A percentile compares a stretch with the other conserved stretches of the same genome.
phyloP scores from a whole-genome alignment of 2,113 vertebrate species.

The Silurus meridionalis region DNA sequence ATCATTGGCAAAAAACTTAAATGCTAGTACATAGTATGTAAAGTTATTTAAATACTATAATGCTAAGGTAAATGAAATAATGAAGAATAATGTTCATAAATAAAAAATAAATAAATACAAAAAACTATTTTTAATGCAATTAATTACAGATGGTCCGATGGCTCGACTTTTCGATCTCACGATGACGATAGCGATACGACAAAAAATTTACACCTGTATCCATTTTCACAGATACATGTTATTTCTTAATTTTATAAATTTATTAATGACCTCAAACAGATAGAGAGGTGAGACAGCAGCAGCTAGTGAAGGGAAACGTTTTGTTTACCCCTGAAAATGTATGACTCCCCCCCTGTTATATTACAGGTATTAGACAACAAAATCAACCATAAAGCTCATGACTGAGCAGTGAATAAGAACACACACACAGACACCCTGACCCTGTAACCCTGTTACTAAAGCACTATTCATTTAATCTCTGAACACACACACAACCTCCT shows the following conservation, averaged over 20 bases:
- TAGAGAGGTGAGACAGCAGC: too few relatives aligned
- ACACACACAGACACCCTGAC: neutral
- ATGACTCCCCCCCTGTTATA: constrained; percentile 4
- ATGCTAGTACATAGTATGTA: too few relatives aligned
- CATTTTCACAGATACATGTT: too few relatives aligned
- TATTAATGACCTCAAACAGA: neutral
- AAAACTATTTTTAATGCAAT: neutral
- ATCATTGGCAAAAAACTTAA: neutral
- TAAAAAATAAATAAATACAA: too few relatives aligned
- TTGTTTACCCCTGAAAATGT: constrained; percentile 11
- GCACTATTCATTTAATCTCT: neutral
- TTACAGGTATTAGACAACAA: constrained; percentile 3
- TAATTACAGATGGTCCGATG: neutral
- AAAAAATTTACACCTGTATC: too few relatives aligned
- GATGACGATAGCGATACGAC: too few relatives aligned
- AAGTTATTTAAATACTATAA: too few relatives aligned
- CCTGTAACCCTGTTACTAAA: neutral
- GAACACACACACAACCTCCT: neutral
- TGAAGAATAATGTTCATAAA: too few relatives aligned
- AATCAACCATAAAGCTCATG: neutral
- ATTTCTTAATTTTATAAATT: too few relatives aligned
- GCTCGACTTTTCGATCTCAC: too few relatives aligned
- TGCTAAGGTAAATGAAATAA: too few relatives aligned
- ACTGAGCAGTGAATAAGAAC: neutral
- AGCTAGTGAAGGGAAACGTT: neutral